Evolutionary conservation across 2,113 vertebrate species (phyloP), one percentile per base, ranked within the genome.

Genomic region (Solea solea): DNA sequence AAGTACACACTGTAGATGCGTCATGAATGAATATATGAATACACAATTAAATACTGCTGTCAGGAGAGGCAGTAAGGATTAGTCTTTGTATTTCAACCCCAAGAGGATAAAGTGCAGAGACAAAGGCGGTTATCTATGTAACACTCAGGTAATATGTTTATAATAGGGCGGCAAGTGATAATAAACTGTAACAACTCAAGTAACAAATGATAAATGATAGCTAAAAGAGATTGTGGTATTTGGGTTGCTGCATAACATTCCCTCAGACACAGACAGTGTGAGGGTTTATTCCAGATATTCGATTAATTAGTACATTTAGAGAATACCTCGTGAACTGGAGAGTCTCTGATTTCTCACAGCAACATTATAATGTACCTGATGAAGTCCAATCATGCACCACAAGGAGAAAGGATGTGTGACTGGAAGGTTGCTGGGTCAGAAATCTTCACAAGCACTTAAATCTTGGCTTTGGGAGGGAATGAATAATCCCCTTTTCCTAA

Each of bases 401-500:
- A 76, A 61, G 46, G 15, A 42, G 79, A 72, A 62, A 62, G 48
- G 46, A 55, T 65, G 65, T 78, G 41, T 69, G 64, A 61, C 56
- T 71, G 49, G 69, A 57, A 63, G 79, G 74, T 62, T 82, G 78
- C 59, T 74, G 40, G 72, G 79, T 81, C 55, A 81, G 72, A 80
- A 74, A 80, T 84, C 68, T 76, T 63, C 53, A 57, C 69, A 45
- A 59, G 72, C 74, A 55, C 59, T 66, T 51, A 82, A 78, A 78
- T 73, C 56, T 71, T 80, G 79, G 56, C 69, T 83, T 82, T 83
- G 54, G 53, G 74, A 84, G 58, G 77, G 60, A 88, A 80, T 85
- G 74, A 84, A 85, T 88, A 85, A 86, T 83, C 88, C 78, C 62
- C 49, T 84, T 60, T 77, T 76, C 48, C 72, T 74, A 69, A 78